A percentile compares a stretch with the other conserved stretches of the same genome.
These are phyloP conservation scores for Phalacrocorax aristotelis DNA, from an alignment of 2,113 vertebrate species.

Conservation along the genomic window DNA sequence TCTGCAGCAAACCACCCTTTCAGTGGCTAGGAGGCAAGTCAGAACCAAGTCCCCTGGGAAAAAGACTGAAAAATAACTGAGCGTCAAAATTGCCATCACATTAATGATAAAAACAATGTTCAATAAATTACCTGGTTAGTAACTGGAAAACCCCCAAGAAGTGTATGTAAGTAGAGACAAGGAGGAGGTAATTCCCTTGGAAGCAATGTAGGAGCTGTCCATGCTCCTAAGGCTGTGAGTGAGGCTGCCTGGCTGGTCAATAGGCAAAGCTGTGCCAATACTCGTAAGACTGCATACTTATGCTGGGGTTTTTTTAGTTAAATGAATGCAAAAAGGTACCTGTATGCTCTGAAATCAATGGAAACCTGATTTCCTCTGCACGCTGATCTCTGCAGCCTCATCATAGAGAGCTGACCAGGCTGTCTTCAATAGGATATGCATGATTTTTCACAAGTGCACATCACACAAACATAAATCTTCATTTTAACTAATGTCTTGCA, in stretches of 20 bases:
- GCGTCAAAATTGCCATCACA: neutral
- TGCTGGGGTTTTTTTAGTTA: neutral
- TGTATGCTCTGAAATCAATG: neutral
- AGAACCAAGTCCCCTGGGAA: neutral
- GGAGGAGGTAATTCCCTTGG: neutral
- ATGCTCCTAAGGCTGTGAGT: accelerated
- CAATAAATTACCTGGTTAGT: neutral
- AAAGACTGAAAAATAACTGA: neutral
- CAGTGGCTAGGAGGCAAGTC: neutral
- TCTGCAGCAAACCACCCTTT: neutral
- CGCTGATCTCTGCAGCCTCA: neutral
- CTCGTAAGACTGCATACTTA: neutral
- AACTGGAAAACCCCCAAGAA: neutral
- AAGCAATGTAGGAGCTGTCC: neutral
- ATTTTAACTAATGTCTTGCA: neutral
- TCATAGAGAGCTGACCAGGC: neutral
- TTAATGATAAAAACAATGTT: neutral
- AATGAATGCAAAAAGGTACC: neutral
- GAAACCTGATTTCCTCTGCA: neutral
- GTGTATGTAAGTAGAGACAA: neutral
- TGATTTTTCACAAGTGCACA: neutral
- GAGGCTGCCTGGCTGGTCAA: neutral
- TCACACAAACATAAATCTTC: neutral
- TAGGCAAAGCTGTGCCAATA: neutral
- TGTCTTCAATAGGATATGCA: neutral